Base-by-base conservation (phyloP, 2,888 invertebrate species). In the Macrophya alboannulata region DNA sequence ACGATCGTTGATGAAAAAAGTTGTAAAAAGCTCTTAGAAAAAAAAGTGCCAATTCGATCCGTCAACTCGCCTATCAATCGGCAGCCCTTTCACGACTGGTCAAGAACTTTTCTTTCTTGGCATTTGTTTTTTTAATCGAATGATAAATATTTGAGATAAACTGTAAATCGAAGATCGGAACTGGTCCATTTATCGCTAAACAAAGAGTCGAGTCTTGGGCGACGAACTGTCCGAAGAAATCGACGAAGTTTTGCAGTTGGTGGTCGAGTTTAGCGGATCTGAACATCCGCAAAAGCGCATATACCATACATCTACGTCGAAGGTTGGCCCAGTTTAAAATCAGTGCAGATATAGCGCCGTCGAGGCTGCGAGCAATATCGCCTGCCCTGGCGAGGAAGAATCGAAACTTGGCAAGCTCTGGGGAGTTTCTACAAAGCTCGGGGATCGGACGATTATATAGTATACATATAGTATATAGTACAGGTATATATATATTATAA, bases 371-470 rank as follows among this genome's bases (percentile, higher is more conserved):
- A 45, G 72, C 43, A 74, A 74, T 74, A 45, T 74, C 45, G 72
- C 45, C 72, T 74, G 45, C 72, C 45, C 72, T 45, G n/a, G n/a
- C n/a, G 45, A 74, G 25, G 72, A 74, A 74, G 72, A 74, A 74
- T 74, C 72, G 72, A 74, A 74, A 74, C 72, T 74, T 74, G 72
- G 72, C 72, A 74, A 74, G 72, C 43, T 45, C 72, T 74, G 72
- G 43, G 43, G n/a, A 45, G 72, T 71, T 31, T 71, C 71, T 71
- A 40, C 71, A 40, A 37, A 37, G 17, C 71, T 40, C 9, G 62
- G 10, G 48, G 62, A 62, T 62, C 62, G 62, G 21, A 21, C 25
- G 62, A 62, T 62, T 62, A 62, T 62, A 62, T 62, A 62, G 25
- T 62, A 25, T 12, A 55, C 8, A 40, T 71, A 40, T n/a, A 40